Conservation (phyloP, 2,888 invertebrate species). For the Iphiclides podalirius region DNA sequence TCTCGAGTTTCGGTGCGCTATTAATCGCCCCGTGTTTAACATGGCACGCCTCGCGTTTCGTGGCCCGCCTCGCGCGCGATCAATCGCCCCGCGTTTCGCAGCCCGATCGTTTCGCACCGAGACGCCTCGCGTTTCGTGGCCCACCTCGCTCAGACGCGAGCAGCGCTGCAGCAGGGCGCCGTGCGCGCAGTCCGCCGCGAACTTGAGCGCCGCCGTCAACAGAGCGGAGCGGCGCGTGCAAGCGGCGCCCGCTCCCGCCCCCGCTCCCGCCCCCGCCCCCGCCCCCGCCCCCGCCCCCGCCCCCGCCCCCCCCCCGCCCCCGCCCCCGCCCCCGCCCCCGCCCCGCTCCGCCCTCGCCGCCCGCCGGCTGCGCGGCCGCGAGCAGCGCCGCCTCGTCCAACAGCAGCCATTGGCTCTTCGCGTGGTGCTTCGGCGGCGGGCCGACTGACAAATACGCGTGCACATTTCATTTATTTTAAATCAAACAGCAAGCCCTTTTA, state of each 20-base stretch:
- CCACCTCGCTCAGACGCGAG: conserved; percentile 74
- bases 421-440: conserved; percentile 53
- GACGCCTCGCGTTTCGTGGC: too few species aligned
- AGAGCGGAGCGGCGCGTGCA: conserved; percentile 51
- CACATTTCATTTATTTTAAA: too few species aligned
- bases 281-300: conserved; percentile 25
- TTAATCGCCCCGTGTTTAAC: too few species aligned
- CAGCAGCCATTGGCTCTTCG: conserved; percentile 58
- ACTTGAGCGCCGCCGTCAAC: conserved; percentile 61
- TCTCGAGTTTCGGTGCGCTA: too few species aligned
- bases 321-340: conserved; percentile 37
- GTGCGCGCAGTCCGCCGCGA: conserved; percentile 68
- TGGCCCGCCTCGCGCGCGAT: conserved; percentile 66
- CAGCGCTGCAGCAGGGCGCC: conserved; percentile 73
- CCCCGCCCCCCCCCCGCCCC: conserved; percentile 21
- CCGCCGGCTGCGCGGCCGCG: conserved; percentile 33
- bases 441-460: conserved; percentile 49
- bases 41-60: too few species aligned
- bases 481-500: too few species aligned
- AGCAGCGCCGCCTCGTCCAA: conserved; percentile 48
- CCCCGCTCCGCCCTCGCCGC: conserved; percentile 34
- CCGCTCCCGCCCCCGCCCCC: too few species aligned
- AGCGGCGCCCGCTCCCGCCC: conserved; percentile 43
- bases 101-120: too few species aligned
- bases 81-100: too few species aligned